These are phyloP conservation scores for Ornithorhynchus anatinus DNA, from an alignment of 2,113 vertebrate species.

Conservation along the genomic window DNA sequence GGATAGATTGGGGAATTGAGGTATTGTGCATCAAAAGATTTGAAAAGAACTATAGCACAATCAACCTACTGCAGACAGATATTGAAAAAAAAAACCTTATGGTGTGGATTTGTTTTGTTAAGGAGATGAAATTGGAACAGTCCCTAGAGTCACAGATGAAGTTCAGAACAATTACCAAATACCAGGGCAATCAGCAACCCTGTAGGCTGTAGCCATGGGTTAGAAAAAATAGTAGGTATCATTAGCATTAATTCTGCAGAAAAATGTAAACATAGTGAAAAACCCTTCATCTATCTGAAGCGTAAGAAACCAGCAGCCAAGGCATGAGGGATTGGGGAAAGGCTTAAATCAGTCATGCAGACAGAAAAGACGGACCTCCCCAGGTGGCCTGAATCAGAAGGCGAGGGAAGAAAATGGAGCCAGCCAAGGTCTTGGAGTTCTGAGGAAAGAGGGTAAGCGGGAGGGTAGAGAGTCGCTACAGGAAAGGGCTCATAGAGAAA, in stretches of 20 bases:
- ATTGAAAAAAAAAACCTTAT: background rate
- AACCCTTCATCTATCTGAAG: slow-evolving; percentile 15
- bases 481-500: no score
- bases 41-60: background rate
- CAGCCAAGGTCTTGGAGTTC: no score
- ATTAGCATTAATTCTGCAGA: slow-evolving; percentile 1
- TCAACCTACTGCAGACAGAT: background rate
- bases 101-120: slow-evolving; percentile 19
- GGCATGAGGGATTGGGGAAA: slow-evolving; percentile 11
- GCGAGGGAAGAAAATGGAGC: no score
- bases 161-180: slow-evolving; percentile 26
- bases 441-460: no score
- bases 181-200: background rate
- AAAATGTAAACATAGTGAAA: slow-evolving; percentile 30
- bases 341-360: background rate
- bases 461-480: no score
- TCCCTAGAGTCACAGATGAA: background rate
- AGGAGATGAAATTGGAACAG: background rate
- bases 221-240: slow-evolving; percentile 27
- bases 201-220: background rate
- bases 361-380: background rate
- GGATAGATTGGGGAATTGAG: background rate
- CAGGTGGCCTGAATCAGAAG: slow-evolving; percentile 18
- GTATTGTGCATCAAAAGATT: background rate
- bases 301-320: background rate